phyloP scores from a whole-genome alignment of 2,113 vertebrate genomes.

The Baryphthengus martii region DNA sequence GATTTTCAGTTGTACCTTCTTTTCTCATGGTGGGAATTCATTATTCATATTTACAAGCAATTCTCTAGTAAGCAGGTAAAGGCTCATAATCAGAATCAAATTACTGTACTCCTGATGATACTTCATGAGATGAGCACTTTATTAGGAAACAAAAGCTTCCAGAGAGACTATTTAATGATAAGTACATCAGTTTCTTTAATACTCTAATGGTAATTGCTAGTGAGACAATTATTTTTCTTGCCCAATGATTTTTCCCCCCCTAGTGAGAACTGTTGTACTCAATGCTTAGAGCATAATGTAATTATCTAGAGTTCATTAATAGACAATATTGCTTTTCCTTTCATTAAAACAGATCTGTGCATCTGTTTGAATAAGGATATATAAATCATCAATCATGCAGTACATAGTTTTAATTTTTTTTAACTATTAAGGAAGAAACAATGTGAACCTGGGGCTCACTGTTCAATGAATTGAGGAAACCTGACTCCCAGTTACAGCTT shows the following conservation, averaged over 20 bases:
- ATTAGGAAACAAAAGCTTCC: constrained; percentile 59
- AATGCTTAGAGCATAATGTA: constrained; percentile 1
- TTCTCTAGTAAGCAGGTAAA: constrained; percentile 9
- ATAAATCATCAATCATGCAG: neutral
- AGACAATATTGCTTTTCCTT: neutral
- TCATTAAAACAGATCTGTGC: neutral
- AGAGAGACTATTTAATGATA: constrained; percentile 51
- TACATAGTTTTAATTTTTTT: neutral
- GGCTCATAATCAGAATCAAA: constrained; percentile 21
- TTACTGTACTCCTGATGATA: constrained; percentile 14
- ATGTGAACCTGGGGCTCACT: neutral
- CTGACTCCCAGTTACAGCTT: neutral
- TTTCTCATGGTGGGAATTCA: neutral
- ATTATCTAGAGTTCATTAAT: constrained; percentile 36
- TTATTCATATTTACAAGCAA: constrained; percentile 44
- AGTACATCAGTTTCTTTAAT: constrained; percentile 37
- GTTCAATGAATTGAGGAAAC: neutral
- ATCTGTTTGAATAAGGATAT: neutral
- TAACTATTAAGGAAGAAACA: neutral
- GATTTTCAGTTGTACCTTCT: neutral
- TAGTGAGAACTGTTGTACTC: neutral
- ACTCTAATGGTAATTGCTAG: constrained; percentile 9
- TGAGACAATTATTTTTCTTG: constrained; percentile 47
- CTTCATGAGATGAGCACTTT: constrained; percentile 18
- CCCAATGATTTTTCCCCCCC: neutral